These are phyloP conservation scores for Ecliptopera silaceata DNA, from an alignment of 2,888 invertebrate species.

Conservation along the genomic window DNA sequence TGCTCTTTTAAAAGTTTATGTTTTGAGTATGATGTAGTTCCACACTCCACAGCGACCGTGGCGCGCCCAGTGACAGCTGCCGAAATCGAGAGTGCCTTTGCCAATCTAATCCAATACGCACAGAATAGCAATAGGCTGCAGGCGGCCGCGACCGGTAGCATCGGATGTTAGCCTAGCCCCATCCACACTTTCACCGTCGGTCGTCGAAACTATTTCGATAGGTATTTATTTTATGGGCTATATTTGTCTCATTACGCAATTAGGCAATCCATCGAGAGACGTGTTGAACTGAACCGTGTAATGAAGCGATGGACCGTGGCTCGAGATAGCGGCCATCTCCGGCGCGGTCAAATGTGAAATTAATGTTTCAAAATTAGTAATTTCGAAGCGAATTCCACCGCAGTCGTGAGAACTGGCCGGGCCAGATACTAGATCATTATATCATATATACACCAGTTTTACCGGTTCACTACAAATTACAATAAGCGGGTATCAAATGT, in stretches of 20 bases:
- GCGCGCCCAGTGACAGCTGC: slow-evolving; percentile 16
- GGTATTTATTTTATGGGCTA: slow-evolving; percentile 41
- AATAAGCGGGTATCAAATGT: neutral
- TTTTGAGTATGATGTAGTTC: too few relatives aligned
- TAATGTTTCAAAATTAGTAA: slow-evolving; percentile 22
- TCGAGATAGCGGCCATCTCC: slow-evolving; percentile 18
- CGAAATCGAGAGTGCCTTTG: slow-evolving; percentile 65
- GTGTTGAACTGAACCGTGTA: slow-evolving; percentile 30
- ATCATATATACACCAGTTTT: neutral
- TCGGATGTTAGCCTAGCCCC: slow-evolving; percentile 7
- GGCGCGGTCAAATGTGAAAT: slow-evolving; percentile 37
- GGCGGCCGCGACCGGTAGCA: neutral
- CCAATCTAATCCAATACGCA: neutral
- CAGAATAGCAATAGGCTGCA: neutral
- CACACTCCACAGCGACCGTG: neutral
- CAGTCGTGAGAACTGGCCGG: slow-evolving; percentile 9
- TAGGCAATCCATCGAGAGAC: slow-evolving; percentile 38
- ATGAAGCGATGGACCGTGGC: slow-evolving; percentile 27
- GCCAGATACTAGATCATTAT: neutral
- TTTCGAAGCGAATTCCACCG: slow-evolving; percentile 8
- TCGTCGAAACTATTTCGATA: slow-evolving; percentile 49
- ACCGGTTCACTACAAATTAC: neutral
- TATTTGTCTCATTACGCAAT: slow-evolving; percentile 51
- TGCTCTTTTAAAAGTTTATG: too few relatives aligned
- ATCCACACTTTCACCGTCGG: slow-evolving; percentile 62